Conservation (phyloP, 2,888 invertebrate genomes). For the Pristionchus fissidentatus region DNA sequence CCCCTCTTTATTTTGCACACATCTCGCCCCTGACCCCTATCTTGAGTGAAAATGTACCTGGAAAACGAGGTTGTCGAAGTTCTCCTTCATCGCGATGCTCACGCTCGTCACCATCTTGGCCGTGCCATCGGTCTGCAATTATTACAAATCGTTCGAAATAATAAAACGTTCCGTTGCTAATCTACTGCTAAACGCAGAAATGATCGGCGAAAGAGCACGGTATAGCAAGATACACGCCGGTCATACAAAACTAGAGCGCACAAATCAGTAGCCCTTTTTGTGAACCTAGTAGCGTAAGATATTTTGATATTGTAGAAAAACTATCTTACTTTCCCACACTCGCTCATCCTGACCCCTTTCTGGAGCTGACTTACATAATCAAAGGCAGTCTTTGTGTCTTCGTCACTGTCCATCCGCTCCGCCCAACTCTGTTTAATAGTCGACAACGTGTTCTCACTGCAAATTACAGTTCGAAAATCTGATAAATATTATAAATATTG, state of each 20-base stretch:
- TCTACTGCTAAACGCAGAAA: no score
- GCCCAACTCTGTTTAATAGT: constrained; percentile 42
- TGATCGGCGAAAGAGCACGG: no score
- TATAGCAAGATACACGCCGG: neutral
- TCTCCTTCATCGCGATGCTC: constrained; percentile 62
- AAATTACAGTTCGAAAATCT: no score
- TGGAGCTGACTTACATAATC: constrained; percentile 68
- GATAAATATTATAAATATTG: no score
- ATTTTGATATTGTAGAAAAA: no score
- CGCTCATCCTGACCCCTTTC: no score
- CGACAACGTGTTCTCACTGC: constrained; percentile 44
- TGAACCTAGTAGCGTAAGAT: no score
- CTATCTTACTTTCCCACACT: neutral
- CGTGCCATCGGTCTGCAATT: constrained; percentile 62
- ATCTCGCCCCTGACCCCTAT: no score
- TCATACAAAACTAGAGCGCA: neutral
- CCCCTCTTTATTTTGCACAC: no score
- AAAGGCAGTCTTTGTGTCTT: constrained; percentile 62
- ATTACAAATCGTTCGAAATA: neutral
- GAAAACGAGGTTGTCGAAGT: constrained; percentile 63
- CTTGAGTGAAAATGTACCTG: constrained; percentile 53
- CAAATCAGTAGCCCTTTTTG: no score
- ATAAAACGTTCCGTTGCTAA: no score
- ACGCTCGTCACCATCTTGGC: constrained; percentile 60
- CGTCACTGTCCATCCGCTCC: constrained; percentile 52